Evolutionary conservation across 2,888 invertebrate genomes (phyloP), one percentile per base, ranked within the genome.

Genomic region (Teleiodes luculella): DNA sequence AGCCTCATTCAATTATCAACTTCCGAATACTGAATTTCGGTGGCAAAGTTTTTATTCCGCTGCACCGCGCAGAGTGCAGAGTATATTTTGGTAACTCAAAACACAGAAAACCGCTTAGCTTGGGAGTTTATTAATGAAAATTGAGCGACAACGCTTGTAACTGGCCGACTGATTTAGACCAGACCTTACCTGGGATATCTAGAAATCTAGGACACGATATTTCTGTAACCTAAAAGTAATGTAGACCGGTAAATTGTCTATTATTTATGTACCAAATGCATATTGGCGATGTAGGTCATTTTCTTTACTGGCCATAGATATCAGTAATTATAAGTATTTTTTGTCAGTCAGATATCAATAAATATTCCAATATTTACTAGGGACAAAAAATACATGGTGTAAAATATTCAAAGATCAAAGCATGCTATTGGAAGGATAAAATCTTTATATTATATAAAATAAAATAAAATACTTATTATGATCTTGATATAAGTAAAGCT

Each of bases 101-200:
- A 89, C 88, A 89, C 80, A 76, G 87, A 80, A 89, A 88, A 82
- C 75, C 87, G 86, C 85, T 89, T 86, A 89, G 83, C 83, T 82
- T 58, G 74, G 74, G 80, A 77, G 78, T 74, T 74, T 80, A 83
- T 81, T 89, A 89, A 88, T 89, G 88, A 87, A 86, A 89, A 88
- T 88, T 88, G 87, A 89, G 81, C 73, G 89, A 82, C 85, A 80
- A 79, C 70, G 74, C 72, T 67, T 84, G 84, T 80, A 76, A 75
- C 78, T 62, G 62, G 64, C 58, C 54, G 70, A 70, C 75, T 74
- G 74, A 76, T 86, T 83, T 87, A 84, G 84, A 73, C 69, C 67
- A 76, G 72, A 65, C 73, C 74, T 72, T 71, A 74, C 67, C 66
- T 64, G 69, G 57, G 57, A 55, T 55, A 43, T 28, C 43, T 43